Evolutionary conservation across 2,888 invertebrate species (phyloP), one percentile per base, ranked within the genome.

Genomic region (Orchestes rusci): DNA sequence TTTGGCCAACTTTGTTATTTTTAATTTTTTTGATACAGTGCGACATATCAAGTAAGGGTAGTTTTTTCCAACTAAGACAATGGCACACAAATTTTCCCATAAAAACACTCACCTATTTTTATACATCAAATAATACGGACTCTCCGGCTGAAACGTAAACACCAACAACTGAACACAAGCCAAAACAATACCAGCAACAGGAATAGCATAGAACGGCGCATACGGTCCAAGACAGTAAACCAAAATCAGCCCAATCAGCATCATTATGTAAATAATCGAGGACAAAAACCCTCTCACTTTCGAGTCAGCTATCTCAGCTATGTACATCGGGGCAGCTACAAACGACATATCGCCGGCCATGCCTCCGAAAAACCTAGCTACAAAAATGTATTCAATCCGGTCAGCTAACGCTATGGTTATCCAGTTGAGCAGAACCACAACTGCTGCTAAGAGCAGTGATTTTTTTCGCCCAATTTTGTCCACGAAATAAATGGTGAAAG

Each of bases 321-420:
- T 61, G 52, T 65, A 67, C 64, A 66, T 66, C 7, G 66, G 67
- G 0, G 64, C 64, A 2, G 66, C 61, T 3, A 68, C 68, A 46
- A 66, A 68, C 3, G 64, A 66, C 18, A 65, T 62, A 39, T 67
- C 66, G n/a, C 65, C 63, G 3, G 65, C 66, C 45, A 66, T 52
- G 3, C 68, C 68, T 3, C 61, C 58, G 16, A 66, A 43, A 38
- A 65, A 60, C 31, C 67, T 43, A 0, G 65, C 64, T 2, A 62
- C 56, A 50, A 64, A 64, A 5, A 68, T 45, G 41, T 62, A 60
- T 30, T 60, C 56, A n/a, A 65, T 58, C 18, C 59, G 57, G 40
- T 58, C 53, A 7, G 62, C 64, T 3, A 62, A 39, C 3, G 60
- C 64, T 16, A 67, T 62, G 16, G 65, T 44, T 23, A 66, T 55